Evolutionary conservation across 2,113 vertebrate genomes (phyloP), one percentile per base, ranked within the genome.

Genomic region (Polypterus bichir): DNA sequence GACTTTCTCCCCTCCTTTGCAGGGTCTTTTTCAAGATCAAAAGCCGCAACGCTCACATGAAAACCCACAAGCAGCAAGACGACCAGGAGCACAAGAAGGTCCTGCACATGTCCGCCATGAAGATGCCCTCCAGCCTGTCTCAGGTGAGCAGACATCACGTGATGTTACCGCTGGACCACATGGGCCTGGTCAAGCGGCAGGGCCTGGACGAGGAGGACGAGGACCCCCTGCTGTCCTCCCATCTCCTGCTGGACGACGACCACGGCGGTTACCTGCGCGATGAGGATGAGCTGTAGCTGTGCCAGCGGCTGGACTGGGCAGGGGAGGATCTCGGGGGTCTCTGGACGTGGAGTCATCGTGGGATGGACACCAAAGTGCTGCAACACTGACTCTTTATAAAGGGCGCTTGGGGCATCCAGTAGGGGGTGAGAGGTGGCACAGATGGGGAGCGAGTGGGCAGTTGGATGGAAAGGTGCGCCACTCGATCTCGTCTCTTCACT

Each of bases 21-120:
- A 92, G 91, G 75, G 87, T 91, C 46, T 93, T 93, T 81, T 86
- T 86, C 72, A 93, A 87, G 81, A 90, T 92, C 74, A 93, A 93
- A 81, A 93, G 91, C 74, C 87, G 90, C 49, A 93, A 93, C 4
- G 91, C 91, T 5, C 91, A 93, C 73, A 92, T 93, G 91, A 93
- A 93, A 70, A 91, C 86, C 3, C 91, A 93, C 76, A 77, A 88
- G 45, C 91, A 91, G 74, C 77, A 89, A 44, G 91, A 93, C 60
- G 89, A 91, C n/a, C 77, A 83, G 60, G 85, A 88, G 83, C 85
- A 5, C 84, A 87, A 67, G 88, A 86, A 69, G 84, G 82, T 2
- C 81, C 85, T n/a, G 83, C 83, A 6, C 81, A 81, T 2, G 81
- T 83, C 1, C 79, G 83, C 59, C 27, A 27, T 27, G 27, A 27